Evolutionary conservation across 2,113 vertebrate genomes (phyloP), one percentile per base, ranked within the genome.

Genomic region (Sebastes fasciatus): DNA sequence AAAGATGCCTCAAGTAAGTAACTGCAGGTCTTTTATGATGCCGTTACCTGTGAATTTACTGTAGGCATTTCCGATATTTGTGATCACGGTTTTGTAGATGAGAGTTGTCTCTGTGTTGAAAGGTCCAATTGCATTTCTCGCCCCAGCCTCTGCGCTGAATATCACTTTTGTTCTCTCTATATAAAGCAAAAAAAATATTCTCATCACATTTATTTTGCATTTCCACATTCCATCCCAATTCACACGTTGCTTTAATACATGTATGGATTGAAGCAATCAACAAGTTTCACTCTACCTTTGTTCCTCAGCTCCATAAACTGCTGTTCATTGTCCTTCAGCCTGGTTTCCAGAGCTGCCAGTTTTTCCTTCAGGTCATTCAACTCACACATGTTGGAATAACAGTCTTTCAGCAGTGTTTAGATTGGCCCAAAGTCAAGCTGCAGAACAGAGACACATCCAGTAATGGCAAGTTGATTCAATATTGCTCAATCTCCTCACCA

Each of bases 31-130:
- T 26, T 26, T 26, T 26, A 26, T 26, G 26, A 26, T 26, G 26
- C 26, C 26, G 26, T 26, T 26, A 49, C 82, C 82, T 79, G 69
- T 84, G 57, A 6, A 11, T 57, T 12, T 4, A 45, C 12, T 79
- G 69, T 74, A 74, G 55, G 66, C 80, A 8, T 6, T 19, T 2
- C 75, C 63, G 0, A 60, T 48, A 21, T 82, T 82, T 69, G 73
- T 62, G 2, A 54, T n/a, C 7, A 45, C 48, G 13, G 0, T 0
- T 52, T 1, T 12, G 13, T 61, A 73, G 69, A 4, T 16, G 0
- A 79, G 1, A 13, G 8, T 61, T 9, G 13, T 80, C 1, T 67
- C 8, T 40, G 45, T 67, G 62, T 61, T 0, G n/a, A 61, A 73
- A 10, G 82, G 82, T 43, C 82, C 75, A 3, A 66, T 14, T 6